Base-by-base conservation (phyloP, 1,140 invertebrate genomes). In the Apis dorsata region DNA sequence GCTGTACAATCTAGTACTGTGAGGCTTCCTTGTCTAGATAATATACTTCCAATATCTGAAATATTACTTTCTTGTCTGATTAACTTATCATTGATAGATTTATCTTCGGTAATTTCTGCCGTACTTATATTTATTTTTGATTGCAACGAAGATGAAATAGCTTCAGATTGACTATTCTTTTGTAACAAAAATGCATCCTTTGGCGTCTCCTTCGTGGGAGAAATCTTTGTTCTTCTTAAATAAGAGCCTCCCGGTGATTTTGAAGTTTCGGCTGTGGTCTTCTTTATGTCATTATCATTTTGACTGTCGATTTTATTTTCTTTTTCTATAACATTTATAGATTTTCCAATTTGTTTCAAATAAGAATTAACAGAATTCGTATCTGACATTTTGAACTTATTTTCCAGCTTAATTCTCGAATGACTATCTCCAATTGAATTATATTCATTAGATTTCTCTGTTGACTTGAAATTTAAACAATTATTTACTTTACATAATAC, bases 171-270 rank as follows among this genome's bases (percentile, higher is more conserved):
- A 24, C 24, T 44, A 19, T 78, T 28, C 76, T 81, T 71, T 89
- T 89, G 57, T 24, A 70, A 1, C 0, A 74, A 85, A 80, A 93
- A 93, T 4, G 93, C 93, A 66, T 79, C 91, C 80, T 90, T 93
- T 7, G 89, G 83, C 15, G 90, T 90, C 60, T 94, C 93, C 53
- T 94, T 93, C 15, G 93, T 93, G 1, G 93, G 93, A 0, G 93
- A 94, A 80, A 94, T 94, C 79, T 94, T 94, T 12, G 93, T 93
- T 17, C 93, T 90, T 53, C 93, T 87, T 19, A 94, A 76, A 76
- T 93, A 93, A 24, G 90, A 92, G 49, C 91, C 90, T 5, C 80
- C 28, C 9, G 90, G 85, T 11, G 88, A 72, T 72, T 90, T 92
- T 0, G 81, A 28, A 19, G 53, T 44, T 60, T 92, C 91, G 2